Evolutionary conservation across 2,888 invertebrate species (phyloP).

Genomic region (Clusia tigrina): DNA sequence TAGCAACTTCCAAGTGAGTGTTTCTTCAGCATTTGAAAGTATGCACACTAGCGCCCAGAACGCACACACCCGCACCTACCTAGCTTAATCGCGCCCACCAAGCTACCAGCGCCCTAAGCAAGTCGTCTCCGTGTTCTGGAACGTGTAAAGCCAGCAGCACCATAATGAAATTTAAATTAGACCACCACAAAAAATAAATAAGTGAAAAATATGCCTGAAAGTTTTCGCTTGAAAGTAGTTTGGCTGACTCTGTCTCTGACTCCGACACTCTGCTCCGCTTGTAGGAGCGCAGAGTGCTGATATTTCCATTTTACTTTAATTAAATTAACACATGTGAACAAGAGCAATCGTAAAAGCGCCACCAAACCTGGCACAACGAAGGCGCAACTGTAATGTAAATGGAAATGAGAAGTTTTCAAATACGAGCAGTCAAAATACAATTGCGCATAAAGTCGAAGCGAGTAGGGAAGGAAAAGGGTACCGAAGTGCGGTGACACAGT

Average conservation of each 20-base stretch:
- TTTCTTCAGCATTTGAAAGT: too few species aligned
- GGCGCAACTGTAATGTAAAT: not conserved
- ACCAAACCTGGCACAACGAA: not conserved
- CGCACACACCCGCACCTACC: not conserved
- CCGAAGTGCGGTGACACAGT: not conserved
- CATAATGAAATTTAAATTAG: constrained; percentile 41
- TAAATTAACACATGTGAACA: not conserved
- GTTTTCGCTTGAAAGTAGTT: constrained; percentile 1
- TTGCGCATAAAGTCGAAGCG: not conserved
- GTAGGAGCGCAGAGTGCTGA: not conserved
- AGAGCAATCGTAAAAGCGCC: not conserved
- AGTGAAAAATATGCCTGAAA: too few species aligned
- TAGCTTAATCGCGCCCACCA: not conserved
- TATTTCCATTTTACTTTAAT: not conserved
- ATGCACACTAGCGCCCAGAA: not conserved
- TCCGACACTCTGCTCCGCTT: not conserved
- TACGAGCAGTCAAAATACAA: not conserved
- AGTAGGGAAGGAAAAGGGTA: too few species aligned
- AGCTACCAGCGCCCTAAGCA: too few species aligned
- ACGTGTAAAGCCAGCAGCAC: constrained; percentile 32
- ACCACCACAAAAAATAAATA: constrained; percentile 20
- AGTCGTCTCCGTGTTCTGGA: constrained; percentile 21
- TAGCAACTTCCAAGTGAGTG: too few species aligned
- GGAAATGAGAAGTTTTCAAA: not conserved
- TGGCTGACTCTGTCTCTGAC: not conserved